Evolutionary conservation across 2,113 vertebrate genomes (phyloP), one percentile per base, ranked within the genome.

Genomic region (Crotophaga sulcirostris): DNA sequence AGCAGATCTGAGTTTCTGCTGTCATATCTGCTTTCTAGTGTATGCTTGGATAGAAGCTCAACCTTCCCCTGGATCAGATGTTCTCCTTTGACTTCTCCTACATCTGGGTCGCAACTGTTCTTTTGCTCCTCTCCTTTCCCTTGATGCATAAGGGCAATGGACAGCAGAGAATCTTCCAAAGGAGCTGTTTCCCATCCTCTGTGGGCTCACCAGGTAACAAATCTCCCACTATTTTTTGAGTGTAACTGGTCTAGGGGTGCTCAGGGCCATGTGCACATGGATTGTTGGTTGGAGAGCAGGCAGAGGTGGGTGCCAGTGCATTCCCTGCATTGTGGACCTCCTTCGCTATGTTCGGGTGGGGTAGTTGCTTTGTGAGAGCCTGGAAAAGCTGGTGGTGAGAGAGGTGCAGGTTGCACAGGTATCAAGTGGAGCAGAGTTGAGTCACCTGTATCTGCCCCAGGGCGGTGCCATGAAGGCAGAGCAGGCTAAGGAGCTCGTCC

Each of bases 11-110:
- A 34, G 23, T 55, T 64, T 36, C 21, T 44, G 34, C 33, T 38
- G 0, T 16, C 0, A 0, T 5, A 3, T 11, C 19, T 18, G 13
- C 28, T 34, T 44, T 12, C 16, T 40, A 10, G 40, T 2, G 18
- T 13, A 36, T 7, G 7, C 10, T 1, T 28, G 51, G 24, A 20
- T 44, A 52, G 34, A 33, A 67, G 24, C 31, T 70, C 15, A 17
- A 3, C 45, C 33, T 55, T 47, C 23, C 16, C 21, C 19, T 26
- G 34, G 38, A 12, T 60, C 45, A 24, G 34, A 5, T 33, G 2
- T 13, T 75, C 16, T 31, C 23, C 44, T 70, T n/a, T 42, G 33
- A 11, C 19, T 77, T 14, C 51, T 66, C n/a, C 1, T 10, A 16
- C 15, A 4, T 10, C 19, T 72, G 52, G 9, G 16, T 7, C 54